These are phyloP conservation scores for Ceratina calcarata DNA, from an alignment of 1,140 invertebrate species.

Conservation along the genomic window DNA sequence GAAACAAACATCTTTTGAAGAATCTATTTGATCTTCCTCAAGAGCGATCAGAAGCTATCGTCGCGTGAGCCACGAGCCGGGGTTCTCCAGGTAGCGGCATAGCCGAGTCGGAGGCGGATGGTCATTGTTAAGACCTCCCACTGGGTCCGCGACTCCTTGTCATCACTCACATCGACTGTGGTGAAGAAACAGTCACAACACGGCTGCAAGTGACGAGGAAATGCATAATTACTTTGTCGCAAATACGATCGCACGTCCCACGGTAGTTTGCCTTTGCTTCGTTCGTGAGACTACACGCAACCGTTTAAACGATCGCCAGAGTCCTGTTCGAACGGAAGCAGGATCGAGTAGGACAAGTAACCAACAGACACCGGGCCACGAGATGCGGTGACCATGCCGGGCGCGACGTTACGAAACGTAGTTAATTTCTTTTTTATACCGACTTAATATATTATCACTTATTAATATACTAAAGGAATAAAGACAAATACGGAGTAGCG, in stretches of 20 bases:
- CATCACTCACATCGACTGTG: constrained; percentile 70
- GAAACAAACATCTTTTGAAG: background rate
- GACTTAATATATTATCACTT: constrained; percentile 54
- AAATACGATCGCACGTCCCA: constrained; percentile 40
- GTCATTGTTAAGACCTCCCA: constrained; percentile 73
- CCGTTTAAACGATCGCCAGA: background rate
- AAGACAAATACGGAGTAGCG: constrained; percentile 63
- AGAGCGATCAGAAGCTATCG: constrained; percentile 49
- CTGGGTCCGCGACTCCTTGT: constrained; percentile 70
- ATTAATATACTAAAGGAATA: constrained; percentile 58
- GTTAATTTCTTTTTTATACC: background rate
- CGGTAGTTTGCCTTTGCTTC: background rate
- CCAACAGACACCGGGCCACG: background rate
- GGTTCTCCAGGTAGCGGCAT: constrained; percentile 63
- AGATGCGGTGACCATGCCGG: background rate
- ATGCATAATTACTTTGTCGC: constrained; percentile 69
- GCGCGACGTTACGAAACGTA: background rate
- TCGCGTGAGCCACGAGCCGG: constrained; percentile 55
- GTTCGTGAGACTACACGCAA: background rate
- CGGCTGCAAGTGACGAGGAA: constrained; percentile 63
- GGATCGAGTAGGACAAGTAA: constrained; percentile 39
- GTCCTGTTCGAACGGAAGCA: background rate
- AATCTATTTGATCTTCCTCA: constrained; percentile 21
- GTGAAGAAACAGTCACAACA: constrained; percentile 67
- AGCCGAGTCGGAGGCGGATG: constrained; percentile 67